Evolutionary conservation across 2,113 vertebrate species (phyloP).

Genomic region (Mastomys natalensis): DNA sequence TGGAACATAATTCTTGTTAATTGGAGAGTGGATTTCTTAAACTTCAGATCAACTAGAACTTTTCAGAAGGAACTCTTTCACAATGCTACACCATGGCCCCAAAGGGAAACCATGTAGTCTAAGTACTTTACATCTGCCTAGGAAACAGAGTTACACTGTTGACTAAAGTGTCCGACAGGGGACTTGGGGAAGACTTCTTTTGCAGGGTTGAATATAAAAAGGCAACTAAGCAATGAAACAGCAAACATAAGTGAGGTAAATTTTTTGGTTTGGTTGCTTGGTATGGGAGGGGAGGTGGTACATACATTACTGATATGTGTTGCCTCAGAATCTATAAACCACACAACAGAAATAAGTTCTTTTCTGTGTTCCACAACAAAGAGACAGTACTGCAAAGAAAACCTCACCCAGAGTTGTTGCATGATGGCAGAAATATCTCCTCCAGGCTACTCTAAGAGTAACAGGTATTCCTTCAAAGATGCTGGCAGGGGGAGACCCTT

Average conservation of each 20-base stretch:
- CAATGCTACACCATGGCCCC: slow-evolving; percentile 12
- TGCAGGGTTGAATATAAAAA: slow-evolving; percentile 39
- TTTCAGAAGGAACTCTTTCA: not conserved
- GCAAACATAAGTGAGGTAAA: slow-evolving; percentile 60
- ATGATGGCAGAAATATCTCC: not conserved
- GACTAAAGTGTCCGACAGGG: slow-evolving; percentile 9
- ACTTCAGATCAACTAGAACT: slow-evolving; percentile 40
- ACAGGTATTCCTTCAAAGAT: slow-evolving; percentile 94
- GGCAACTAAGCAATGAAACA: slow-evolving; percentile 69
- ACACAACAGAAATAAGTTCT: slow-evolving; percentile 51
- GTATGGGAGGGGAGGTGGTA: slow-evolving; percentile 47
- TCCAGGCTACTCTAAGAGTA: slow-evolving; percentile 85
- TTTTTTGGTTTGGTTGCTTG: slow-evolving; percentile 66
- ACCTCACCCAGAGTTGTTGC: slow-evolving; percentile 35
- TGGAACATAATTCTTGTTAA: not conserved
- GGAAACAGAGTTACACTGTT: slow-evolving; percentile 27
- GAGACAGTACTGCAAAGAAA: not conserved
- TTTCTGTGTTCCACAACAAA: slow-evolving; percentile 61
- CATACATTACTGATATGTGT: slow-evolving; percentile 53
- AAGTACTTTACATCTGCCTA: slow-evolving; percentile 48
- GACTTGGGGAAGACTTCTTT: not conserved
- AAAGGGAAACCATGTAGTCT: slow-evolving; percentile 53
- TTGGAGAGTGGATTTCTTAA: slow-evolving; percentile 20
- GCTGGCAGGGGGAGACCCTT: slow-evolving; percentile 94
- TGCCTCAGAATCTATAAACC: slow-evolving; percentile 65